Base-by-base conservation (phyloP, 2,888 invertebrate species). In the Arctia plantaginis region DNA sequence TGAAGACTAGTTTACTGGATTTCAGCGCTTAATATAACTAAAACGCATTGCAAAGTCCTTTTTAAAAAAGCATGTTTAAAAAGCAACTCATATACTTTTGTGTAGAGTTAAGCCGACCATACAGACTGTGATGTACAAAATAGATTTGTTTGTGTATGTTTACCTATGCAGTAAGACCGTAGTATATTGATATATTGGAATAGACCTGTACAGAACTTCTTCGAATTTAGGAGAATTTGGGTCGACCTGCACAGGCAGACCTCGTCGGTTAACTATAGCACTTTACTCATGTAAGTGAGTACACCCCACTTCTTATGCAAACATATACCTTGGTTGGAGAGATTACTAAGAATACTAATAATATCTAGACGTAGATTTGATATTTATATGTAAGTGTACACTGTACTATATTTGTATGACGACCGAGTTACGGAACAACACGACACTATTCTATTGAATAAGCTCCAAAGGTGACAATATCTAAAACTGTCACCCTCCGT, bases 401-500 rank as follows among this genome's bases (percentile, higher is more conserved):
- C 6, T 62, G 30, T 62, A 62, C 62, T 62, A 30, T 7, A 27
- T 62, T 62, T 30, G 62, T 62, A 30, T 62, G 3, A 41, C 67
- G 71, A 71, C 68, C 75, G 62, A 71, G 68, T 75, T 75, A 55
- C 62, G 30, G 69, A 77, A 73, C 75, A 75, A 75, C 67, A 27
- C 67, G 51, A 59, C 66, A 7, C 71, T 64, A 55, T 64, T 72
- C 73, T 59, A 76, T 72, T 70, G 73, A 76, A 51, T 66, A 44
- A 51, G 68, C 44, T 78, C 64, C 73, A 75, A 75, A 75, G 76
- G 69, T 71, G 71, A 75, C 67, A 72, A 66, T 67, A 72, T 73
- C 73, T 27, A n/a, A 64, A 70, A 59, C 72, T 76, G 78, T 76
- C 78, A 74, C 69, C 67, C 73, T 65, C 20, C 71, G 59, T 78